Evolutionary conservation across 2,113 vertebrate species (phyloP), one percentile per base, ranked within the genome.

Genomic region (Chiloscyllium plagiosum): DNA sequence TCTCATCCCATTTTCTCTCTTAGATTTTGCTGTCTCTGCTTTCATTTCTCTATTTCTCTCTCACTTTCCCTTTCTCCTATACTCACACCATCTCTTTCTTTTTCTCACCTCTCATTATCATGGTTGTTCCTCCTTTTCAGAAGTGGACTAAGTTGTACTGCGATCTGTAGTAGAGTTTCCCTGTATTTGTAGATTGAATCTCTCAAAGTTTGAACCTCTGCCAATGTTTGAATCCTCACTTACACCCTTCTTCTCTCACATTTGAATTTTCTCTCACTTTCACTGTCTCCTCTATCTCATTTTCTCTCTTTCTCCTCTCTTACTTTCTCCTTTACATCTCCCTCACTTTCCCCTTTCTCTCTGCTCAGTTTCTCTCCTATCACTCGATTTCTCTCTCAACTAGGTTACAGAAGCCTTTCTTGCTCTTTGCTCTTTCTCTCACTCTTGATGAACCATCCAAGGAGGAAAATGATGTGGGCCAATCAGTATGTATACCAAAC

Each of bases 1-100:
- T 96, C 50, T 97, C 96, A 96, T 29, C 96, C 80, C 96, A 96
- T 95, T 95, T 96, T 97, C 96, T 97, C 97, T 97, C 56, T 15
- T 20, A 52, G 37, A 85, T 76, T 29, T 7, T n/a, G 5, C 33
- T 78, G 29, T n/a, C 72, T n/a, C 70, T 61, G 6, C 72, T n/a
- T 29, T 78, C 72, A 33, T 33, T 78, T 37, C 76, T n/a, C 76
- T 80, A 2, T 3, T n/a, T 37, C 26, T 15, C 33, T n/a, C 76
- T 37, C 76, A 29, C 10, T 33, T 29, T 13, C 72, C 72, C 72
- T 29, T 33, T n/a, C 33, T 33, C 72, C 8, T 29, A 12, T 3
- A 33, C 33, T n/a, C 72, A 2, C 33, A 2, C 72, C 33, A 29
- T n/a, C 29, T 22, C 70, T 78, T 29, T 12, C 33, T 13, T 29